Percentiles rank a stretch among this genome's conserved stretches.
These are phyloP conservation scores for Nyctalus aviator DNA, from an alignment of 2,797 vertebrate species.

Conservation along the genomic window DNA sequence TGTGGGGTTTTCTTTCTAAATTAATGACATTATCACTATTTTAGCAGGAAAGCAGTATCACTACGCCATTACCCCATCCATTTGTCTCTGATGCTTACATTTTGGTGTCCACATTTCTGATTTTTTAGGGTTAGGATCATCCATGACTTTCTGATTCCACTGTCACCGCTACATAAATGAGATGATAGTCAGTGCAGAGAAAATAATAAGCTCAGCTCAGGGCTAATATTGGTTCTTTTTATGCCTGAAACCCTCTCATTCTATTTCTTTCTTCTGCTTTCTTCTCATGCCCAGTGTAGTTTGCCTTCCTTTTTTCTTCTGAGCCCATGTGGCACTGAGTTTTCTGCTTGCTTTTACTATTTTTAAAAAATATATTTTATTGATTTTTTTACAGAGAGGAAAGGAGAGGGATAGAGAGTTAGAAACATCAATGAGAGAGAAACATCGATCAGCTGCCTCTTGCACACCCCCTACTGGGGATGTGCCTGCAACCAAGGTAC, in stretches of 20 bases:
- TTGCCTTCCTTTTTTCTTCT: slow-evolving; percentile 38
- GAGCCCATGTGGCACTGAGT: neutral
- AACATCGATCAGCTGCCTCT: no score
- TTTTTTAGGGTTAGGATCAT: neutral
- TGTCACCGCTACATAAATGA: neutral
- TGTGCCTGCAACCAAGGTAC: no score
- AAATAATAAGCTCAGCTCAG: neutral
- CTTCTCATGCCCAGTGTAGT: neutral
- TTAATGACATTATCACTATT: neutral
- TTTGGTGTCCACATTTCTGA: slow-evolving; percentile 30
- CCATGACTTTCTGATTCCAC: neutral
- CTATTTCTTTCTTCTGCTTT: neutral
- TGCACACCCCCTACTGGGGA: no score
- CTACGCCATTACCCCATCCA: neutral
- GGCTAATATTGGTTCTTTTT: neutral
- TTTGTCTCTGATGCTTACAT: neutral
- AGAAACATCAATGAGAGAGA: no score
- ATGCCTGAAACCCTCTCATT: neutral
- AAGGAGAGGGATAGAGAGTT: no score
- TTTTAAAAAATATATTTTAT: no score
- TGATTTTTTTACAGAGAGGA: no score
- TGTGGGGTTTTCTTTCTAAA: slow-evolving; percentile 13
- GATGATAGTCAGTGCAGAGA: neutral
- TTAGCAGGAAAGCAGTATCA: neutral
- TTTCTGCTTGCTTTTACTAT: slow-evolving; percentile 38